Conservation (phyloP, 2,113 vertebrate species). For the Pygathrix nemaeus region DNA sequence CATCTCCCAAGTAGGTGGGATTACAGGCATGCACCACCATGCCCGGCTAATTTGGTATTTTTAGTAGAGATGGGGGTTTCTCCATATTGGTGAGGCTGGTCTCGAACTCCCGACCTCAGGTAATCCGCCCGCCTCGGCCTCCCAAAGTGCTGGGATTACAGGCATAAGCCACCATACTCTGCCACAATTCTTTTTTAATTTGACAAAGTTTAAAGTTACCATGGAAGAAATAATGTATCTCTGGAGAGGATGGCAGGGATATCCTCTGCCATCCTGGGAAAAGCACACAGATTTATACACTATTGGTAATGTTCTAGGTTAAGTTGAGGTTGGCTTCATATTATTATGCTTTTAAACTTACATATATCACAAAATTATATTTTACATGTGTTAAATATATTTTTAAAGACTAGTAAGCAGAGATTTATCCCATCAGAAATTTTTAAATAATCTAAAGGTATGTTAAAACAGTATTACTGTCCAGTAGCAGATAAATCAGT, state of each 20-base stretch:
- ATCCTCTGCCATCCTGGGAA: background rate
- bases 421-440: background rate
- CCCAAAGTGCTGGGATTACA: no score
- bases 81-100: no score
- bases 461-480: constrained; percentile 31
- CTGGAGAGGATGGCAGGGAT: background rate
- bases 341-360: background rate
- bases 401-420: background rate
- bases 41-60: no score
- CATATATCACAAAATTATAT: background rate
- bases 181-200: background rate
- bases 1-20: no score
- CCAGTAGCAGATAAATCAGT: constrained; percentile 7
- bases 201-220: constrained; percentile 12
- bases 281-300: background rate
- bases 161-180: no score
- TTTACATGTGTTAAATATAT: background rate
- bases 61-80: no score
- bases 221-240: background rate
- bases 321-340: background rate
- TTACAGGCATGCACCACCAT: no score
- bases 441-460: constrained; percentile 30
- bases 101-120: no score
- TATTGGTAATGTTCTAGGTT: background rate
- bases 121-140: no score